Conservation (phyloP, 1,140 invertebrate species). For the Nixonia krombeini region DNA sequence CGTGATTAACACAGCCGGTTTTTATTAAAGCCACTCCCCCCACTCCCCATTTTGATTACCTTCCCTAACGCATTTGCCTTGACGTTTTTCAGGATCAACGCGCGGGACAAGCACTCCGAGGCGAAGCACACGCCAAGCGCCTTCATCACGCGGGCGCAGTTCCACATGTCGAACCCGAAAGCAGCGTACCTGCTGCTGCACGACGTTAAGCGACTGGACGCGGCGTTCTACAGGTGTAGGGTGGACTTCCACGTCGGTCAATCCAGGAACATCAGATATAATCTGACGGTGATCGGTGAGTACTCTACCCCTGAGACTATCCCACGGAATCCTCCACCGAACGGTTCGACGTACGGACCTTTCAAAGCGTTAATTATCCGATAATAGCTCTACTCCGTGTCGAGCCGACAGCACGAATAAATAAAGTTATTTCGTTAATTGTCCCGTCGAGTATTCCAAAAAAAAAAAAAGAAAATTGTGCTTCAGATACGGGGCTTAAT, state of each 20-base stretch:
- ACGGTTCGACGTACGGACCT: too few relatives aligned
- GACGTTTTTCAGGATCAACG: conserved; percentile 80
- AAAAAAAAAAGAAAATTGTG: too few relatives aligned
- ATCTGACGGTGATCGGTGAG: conserved; percentile 91
- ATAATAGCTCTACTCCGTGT: too few relatives aligned
- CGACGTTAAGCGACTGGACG: conserved; percentile 86
- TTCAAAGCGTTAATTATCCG: too few relatives aligned
- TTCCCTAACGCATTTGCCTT: conserved; percentile 21
- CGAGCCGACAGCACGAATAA: too few relatives aligned
- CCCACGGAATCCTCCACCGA: too few relatives aligned
- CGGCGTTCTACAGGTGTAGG: conserved; percentile 88
- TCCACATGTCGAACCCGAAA: conserved; percentile 77
- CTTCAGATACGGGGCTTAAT: too few relatives aligned
- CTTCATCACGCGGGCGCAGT: conserved; percentile 85
- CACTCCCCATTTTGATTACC: too few relatives aligned
- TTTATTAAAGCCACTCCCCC: too few relatives aligned
- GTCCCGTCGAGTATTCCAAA: too few relatives aligned
- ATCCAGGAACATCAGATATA: conserved; percentile 88
- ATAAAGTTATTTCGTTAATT: too few relatives aligned
- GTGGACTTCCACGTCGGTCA: conserved; percentile 91
- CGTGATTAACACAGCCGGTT: not conserved
- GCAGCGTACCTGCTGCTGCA: conserved; percentile 83
- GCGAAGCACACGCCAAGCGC: conserved; percentile 83
- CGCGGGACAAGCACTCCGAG: conserved; percentile 80
- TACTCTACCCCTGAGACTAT: too few relatives aligned